Percentiles rank a stretch among this genome's conserved stretches.
Conservation (phyloP, 2,113 vertebrate species). For the Pholis gunnellus region DNA sequence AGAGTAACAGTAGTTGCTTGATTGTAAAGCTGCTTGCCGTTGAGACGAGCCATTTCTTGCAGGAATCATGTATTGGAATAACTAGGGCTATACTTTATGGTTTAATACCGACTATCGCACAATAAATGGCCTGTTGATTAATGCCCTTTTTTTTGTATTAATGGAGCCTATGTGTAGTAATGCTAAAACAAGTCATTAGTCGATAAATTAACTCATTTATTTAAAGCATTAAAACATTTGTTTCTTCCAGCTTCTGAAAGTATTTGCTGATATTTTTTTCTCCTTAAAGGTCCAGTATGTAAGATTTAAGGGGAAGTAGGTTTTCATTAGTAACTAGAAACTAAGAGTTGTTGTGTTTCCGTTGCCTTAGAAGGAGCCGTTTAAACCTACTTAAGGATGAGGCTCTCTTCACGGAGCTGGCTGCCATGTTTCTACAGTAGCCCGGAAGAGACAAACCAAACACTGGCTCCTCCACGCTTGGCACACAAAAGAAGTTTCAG, state of each 20-base stretch:
- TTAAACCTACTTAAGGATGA: not conserved
- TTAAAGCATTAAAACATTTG: not conserved
- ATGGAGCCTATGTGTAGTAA: constrained; percentile 8
- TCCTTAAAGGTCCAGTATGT: not conserved
- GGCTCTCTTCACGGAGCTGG: no score
- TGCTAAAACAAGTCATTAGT: constrained; percentile 9
- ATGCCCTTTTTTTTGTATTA: constrained; percentile 49
- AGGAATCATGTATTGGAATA: constrained; percentile 63
- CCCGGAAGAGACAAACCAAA: not conserved
- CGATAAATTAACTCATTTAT: not conserved
- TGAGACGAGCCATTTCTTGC: constrained; percentile 68
- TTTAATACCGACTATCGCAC: constrained; percentile 60
- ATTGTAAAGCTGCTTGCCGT: constrained; percentile 68
- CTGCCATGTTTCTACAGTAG: not conserved
- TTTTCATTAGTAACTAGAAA: not conserved
- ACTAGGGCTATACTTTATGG: constrained; percentile 68
- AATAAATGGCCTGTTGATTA: constrained; percentile 70
- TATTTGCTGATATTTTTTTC: not conserved
- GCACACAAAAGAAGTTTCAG: no score
- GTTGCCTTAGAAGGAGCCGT: not conserved
- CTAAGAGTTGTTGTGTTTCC: not conserved
- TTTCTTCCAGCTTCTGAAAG: constrained; percentile 8
- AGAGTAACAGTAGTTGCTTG: constrained; percentile 73
- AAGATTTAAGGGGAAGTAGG: not conserved
- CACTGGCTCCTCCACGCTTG: no score